A percentile compares a stretch with the other conserved stretches of the same genome.
Evolutionary conservation across 2,113 vertebrate species (phyloP).

Genomic region (Gopherus evgoodei): DNA sequence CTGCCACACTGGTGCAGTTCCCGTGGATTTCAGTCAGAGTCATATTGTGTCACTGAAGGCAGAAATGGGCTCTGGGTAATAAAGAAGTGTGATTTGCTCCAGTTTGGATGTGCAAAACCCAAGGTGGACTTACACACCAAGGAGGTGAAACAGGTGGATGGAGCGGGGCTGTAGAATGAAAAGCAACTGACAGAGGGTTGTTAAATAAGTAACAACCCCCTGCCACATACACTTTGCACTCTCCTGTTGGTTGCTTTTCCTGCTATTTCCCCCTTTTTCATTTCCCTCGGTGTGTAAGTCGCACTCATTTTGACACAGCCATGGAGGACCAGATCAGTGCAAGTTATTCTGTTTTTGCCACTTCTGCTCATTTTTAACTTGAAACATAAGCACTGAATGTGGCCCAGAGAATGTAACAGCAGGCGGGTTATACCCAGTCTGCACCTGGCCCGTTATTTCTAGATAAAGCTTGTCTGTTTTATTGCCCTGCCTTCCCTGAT

Average conservation of each 20-base stretch:
- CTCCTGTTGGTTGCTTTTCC: background rate
- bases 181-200: background rate
- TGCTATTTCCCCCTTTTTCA: background rate
- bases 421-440: background rate
- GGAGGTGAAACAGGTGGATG: background rate
- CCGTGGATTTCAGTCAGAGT: background rate
- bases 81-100: accelerated
- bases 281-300: background rate
- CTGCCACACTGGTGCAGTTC: background rate
- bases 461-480: background rate
- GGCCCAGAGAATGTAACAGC: background rate
- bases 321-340: background rate
- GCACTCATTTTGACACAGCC: background rate
- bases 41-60: accelerated
- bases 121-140: background rate
- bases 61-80: background rate
- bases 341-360: background rate
- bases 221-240: background rate
- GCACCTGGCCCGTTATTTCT: background rate
- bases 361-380: background rate
- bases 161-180: background rate
- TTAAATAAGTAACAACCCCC: background rate
- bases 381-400: background rate
- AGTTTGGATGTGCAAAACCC: background rate
- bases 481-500: background rate